Conservation (phyloP, 2,797 vertebrate genomes). For the Leucoraja ocellata region DNA sequence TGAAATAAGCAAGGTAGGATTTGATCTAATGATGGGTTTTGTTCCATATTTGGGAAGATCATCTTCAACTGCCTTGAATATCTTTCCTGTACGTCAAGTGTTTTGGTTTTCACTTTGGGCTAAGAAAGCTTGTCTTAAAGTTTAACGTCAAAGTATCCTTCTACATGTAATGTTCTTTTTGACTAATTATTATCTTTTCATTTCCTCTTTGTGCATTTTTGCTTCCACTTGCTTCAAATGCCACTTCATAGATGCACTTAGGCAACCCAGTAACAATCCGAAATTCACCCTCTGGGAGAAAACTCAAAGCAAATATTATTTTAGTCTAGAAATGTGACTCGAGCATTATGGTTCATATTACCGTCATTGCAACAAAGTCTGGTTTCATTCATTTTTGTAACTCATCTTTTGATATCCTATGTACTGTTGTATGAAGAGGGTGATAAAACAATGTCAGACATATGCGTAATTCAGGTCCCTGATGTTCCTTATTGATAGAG, state of each 20-base stretch:
- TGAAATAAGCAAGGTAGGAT: background rate
- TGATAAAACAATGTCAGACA: background rate
- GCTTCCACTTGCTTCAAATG: background rate
- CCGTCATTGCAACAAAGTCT: background rate
- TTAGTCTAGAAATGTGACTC: background rate
- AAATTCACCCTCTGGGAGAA: background rate
- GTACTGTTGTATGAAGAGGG: no score
- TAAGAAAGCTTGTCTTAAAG: background rate
- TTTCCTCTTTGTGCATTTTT: background rate
- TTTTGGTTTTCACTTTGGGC: background rate
- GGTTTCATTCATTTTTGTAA: background rate
- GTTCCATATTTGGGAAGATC: background rate
- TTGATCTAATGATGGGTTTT: background rate
- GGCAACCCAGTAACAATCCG: background rate
- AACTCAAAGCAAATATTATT: background rate
- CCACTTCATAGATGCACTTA: background rate
- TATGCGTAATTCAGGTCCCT: background rate
- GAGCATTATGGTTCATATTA: background rate
- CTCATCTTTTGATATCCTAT: background rate
- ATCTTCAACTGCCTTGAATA: background rate
- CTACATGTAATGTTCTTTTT: background rate
- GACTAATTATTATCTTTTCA: background rate
- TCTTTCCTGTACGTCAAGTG: background rate
- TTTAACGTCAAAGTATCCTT: background rate
- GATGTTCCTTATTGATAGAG: background rate